Evolutionary conservation across 37 sponge, comb jelly and placozoan species (phyloP).

Genomic region (Geodia barretti): DNA sequence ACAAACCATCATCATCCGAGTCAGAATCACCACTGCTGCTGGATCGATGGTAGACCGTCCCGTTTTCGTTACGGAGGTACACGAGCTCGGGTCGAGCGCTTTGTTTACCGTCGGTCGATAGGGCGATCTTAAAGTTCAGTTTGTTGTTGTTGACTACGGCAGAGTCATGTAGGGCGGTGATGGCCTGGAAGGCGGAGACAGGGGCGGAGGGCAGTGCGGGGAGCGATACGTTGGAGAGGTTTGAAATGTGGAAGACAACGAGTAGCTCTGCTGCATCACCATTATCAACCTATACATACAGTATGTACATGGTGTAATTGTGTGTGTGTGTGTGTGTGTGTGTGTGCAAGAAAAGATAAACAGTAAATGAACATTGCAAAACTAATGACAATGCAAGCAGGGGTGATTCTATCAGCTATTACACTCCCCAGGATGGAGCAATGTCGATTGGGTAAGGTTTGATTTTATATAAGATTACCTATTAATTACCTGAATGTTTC

Average conservation of each 20-base stretch:
- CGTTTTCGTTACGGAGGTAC: background rate
- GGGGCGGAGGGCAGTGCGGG: background rate
- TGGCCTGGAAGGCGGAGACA: background rate
- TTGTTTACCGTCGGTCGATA: slow-evolving; percentile 1
- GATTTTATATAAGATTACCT: no score
- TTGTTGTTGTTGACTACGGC: background rate
- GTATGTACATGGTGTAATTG: no score
- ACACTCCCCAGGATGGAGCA: no score
- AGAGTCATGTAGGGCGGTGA: background rate
- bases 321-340: no score
- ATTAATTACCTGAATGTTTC: slow-evolving; percentile 50
- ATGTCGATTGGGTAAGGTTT: no score
- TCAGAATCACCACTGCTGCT: background rate
- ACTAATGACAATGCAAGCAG: no score
- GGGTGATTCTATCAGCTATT: no score
- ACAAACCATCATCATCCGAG: background rate
- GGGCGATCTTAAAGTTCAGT: background rate
- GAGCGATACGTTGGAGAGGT: slow-evolving; percentile 16
- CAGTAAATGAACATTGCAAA: no score
- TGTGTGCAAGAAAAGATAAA: no score
- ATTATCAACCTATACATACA: slow-evolving; percentile 8
- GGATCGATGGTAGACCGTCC: background rate
- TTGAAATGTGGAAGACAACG: slow-evolving; percentile 33
- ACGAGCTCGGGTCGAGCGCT: background rate
- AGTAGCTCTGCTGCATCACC: slow-evolving; percentile 1